Percentiles rank a stretch among this genome's conserved stretches.
Conservation (phyloP, 2,113 vertebrate species). For the Lota lota region DNA sequence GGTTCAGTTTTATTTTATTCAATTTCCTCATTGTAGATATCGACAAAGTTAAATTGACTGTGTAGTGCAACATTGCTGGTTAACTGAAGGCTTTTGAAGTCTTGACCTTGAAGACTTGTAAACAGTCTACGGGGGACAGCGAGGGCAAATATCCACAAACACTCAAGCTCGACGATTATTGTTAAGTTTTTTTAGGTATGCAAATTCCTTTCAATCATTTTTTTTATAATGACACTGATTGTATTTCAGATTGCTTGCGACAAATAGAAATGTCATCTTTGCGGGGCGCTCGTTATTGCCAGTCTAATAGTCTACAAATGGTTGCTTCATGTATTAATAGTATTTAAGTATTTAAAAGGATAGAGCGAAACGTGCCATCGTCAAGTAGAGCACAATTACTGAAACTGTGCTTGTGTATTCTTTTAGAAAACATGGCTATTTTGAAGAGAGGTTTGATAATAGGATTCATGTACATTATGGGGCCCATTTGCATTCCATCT, state of each 20-base stretch:
- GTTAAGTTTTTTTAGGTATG: constrained; percentile 49
- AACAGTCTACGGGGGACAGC: neutral
- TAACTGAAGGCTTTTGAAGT: constrained; percentile 14
- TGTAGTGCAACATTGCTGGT: constrained; percentile 40
- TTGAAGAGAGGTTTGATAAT: constrained; percentile 32
- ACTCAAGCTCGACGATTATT: constrained; percentile 35
- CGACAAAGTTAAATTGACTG: constrained; percentile 27
- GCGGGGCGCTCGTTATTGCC: too few relatives aligned
- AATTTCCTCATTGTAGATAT: neutral
- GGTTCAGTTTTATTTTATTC: too few relatives aligned
- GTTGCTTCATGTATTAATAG: constrained; percentile 37
- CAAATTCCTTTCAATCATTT: constrained; percentile 52
- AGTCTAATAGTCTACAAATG: constrained; percentile 1
- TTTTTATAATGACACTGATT: constrained; percentile 38
- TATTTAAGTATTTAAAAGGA: constrained; percentile 26
- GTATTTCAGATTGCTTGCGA: constrained; percentile 2
- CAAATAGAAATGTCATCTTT: constrained; percentile 22
- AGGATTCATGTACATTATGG: constrained; percentile 21
- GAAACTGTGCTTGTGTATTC: neutral
- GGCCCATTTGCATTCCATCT: constrained; percentile 55
- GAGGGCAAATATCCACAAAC: constrained; percentile 26
- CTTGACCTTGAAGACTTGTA: constrained; percentile 2
- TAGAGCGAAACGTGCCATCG: constrained; percentile 26
- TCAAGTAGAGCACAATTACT: constrained; percentile 8
- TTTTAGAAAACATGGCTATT: constrained; percentile 10